Evolutionary conservation across 2,113 vertebrate genomes (phyloP).

Genomic region (Dendropsophus ebraccatus): DNA sequence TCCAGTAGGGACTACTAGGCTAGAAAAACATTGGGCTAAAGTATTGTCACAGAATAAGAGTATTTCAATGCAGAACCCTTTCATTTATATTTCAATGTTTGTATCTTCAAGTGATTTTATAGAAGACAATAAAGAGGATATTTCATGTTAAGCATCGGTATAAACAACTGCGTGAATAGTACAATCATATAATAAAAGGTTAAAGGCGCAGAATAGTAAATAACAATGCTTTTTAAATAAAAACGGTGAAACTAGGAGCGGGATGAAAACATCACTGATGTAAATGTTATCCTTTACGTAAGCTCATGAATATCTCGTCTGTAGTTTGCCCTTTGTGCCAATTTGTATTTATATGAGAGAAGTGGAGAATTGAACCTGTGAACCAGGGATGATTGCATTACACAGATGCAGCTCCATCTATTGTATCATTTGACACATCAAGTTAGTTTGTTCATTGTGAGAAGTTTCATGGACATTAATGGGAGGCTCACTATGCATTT

Average conservation of each 20-base stretch:
- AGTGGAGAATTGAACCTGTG: conserved; percentile 21
- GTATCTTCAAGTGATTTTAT: not conserved
- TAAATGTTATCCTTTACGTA: not conserved
- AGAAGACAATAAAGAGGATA: not conserved
- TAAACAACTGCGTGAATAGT: not conserved
- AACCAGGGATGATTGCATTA: conserved; percentile 41
- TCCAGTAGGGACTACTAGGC: too few relatives aligned
- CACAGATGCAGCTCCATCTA: conserved; percentile 31
- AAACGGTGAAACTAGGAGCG: not conserved
- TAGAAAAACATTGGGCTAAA: too few relatives aligned
- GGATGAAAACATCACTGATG: not conserved
- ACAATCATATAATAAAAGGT: not conserved
- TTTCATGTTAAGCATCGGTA: not conserved
- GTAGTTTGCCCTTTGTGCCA: not conserved
- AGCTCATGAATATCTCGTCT: not conserved
- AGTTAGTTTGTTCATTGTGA: conserved; percentile 14
- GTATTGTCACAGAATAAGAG: not conserved
- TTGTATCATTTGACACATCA: conserved; percentile 28
- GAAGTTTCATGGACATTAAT: not conserved
- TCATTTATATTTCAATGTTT: not conserved
- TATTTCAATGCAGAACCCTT: not conserved
- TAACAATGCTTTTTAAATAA: not conserved
- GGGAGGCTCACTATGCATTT: conserved; percentile 4
- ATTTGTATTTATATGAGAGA: conserved; percentile 33
- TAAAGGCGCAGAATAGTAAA: not conserved